Percentiles rank a stretch among this genome's conserved stretches.
Evolutionary conservation across 1,140 invertebrate genomes (phyloP).

Genomic region (Platyscapa corneri): DNA sequence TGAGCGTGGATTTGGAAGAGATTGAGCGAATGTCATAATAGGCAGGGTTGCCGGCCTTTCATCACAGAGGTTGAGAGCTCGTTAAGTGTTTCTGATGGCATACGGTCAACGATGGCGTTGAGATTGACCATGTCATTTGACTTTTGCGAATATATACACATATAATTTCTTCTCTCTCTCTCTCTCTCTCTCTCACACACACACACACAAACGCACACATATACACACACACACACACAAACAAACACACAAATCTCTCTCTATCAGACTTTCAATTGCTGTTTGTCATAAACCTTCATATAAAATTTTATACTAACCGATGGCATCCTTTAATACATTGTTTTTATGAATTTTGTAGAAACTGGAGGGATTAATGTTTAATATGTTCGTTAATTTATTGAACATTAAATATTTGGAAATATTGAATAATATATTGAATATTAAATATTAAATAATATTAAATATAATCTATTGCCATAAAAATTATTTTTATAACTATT

Average conservation of each 20-base stretch:
- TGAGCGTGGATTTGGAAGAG: not conserved
- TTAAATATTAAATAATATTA: no score
- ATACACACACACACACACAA: no score
- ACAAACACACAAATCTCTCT: no score
- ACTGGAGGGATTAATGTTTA: no score
- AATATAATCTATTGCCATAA: no score
- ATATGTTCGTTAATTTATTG: no score
- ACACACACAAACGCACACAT: no score
- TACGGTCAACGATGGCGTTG: not conserved
- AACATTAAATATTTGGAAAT: no score
- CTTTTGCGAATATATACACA: not conserved
- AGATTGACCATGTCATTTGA: not conserved
- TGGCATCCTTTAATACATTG: not conserved
- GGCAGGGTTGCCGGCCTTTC: not conserved
- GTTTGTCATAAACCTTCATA: not conserved
- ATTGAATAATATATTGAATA: no score
- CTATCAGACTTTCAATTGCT: no score
- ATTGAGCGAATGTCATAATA: constrained; percentile 37
- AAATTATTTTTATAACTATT: no score
- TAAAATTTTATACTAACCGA: not conserved
- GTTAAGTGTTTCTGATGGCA: constrained; percentile 19
- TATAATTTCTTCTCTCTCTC: not conserved
- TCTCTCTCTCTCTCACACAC: not conserved
- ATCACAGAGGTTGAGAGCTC: not conserved
- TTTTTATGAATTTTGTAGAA: not conserved